Evolutionary conservation across 2,113 vertebrate species (phyloP).

Genomic region (Pteruthius melanotis): DNA sequence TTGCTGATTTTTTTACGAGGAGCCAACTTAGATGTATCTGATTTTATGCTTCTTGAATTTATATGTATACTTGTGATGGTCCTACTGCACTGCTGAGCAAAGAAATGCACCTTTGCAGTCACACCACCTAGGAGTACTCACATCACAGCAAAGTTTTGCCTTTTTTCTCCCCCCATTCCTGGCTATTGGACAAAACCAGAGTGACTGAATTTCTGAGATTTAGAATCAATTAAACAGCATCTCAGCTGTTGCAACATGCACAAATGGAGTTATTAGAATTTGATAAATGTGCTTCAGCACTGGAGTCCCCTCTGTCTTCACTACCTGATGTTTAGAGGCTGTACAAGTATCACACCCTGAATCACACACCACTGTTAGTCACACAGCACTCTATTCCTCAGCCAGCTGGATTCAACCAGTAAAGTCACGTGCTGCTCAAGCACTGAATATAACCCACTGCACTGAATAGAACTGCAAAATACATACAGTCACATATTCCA

Average conservation of each 20-base stretch:
- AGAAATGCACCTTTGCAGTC: not conserved
- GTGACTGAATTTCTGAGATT: not conserved
- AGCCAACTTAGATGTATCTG: not conserved
- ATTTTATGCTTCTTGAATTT: not conserved
- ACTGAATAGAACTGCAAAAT: not conserved
- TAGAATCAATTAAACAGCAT: not conserved
- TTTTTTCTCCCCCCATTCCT: fast-evolving
- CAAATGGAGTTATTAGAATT: not conserved
- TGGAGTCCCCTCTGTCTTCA: not conserved
- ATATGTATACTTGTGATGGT: not conserved
- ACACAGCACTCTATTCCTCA: not conserved
- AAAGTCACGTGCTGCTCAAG: not conserved
- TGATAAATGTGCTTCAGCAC: not conserved
- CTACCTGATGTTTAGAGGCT: not conserved
- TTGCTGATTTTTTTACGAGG: not conserved
- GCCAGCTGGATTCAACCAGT: not conserved
- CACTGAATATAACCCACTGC: not conserved
- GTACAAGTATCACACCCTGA: not conserved
- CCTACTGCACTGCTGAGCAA: not conserved
- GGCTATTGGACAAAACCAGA: not conserved
- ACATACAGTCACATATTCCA: not conserved
- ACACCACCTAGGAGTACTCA: not conserved
- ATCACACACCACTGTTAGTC: not conserved
- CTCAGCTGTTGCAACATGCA: not conserved
- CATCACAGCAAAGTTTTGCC: not conserved